These are phyloP conservation scores for Diploscapter pachys DNA, from an alignment of 1,140 invertebrate species.

Conservation along the genomic window DNA sequence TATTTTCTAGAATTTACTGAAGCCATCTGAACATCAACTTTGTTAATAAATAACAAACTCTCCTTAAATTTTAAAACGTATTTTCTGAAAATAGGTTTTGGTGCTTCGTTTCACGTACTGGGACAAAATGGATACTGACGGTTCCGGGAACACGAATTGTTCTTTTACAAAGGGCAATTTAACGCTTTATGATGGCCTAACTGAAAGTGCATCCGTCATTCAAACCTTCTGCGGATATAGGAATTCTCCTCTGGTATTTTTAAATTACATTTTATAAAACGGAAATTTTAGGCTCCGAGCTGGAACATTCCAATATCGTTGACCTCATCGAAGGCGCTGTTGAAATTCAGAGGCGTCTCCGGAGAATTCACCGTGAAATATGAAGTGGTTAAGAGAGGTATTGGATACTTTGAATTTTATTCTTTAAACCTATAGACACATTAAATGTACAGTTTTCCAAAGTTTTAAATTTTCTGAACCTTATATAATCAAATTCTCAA, in stretches of 20 bases:
- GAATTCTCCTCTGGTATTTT: neutral
- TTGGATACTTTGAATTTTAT: constrained; percentile 5
- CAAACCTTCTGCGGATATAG: constrained; percentile 20
- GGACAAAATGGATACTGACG: constrained; percentile 5
- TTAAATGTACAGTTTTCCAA: no score
- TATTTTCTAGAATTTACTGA: no score
- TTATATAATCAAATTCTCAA: no score
- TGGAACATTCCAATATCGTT: constrained; percentile 21
- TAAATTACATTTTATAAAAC: no score
- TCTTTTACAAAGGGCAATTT: constrained; percentile 44
- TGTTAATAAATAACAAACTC: no score
- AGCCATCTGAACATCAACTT: no score
- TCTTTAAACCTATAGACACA: no score
- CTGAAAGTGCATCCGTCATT: constrained; percentile 15
- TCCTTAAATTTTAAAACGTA: no score
- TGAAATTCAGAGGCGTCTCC: constrained; percentile 19
- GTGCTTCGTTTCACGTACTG: constrained; percentile 1
- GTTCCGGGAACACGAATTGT: constrained; percentile 17
- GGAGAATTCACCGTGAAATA: constrained; percentile 17
- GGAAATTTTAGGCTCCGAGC: constrained; percentile 3
- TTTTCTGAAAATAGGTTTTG: no score
- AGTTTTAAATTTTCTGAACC: no score
- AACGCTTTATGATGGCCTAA: constrained; percentile 32
- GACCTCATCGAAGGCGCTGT: constrained; percentile 20
- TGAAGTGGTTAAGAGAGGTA: constrained; percentile 16